Conservation (phyloP, 1,140 invertebrate genomes). For the Lepidurus apus region DNA sequence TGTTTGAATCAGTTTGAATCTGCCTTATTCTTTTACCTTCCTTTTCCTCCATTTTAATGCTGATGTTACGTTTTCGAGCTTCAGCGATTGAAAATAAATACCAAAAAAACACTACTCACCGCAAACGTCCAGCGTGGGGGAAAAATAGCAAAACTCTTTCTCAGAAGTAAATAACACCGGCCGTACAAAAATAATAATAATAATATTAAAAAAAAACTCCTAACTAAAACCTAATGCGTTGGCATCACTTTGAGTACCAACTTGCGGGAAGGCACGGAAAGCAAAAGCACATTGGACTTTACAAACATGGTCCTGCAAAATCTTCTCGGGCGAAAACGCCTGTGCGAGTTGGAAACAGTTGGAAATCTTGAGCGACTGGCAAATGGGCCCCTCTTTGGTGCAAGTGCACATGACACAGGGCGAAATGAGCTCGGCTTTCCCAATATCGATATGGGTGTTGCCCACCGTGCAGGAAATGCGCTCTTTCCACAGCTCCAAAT, state of each 20-base stretch:
- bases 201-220: background rate
- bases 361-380: constrained; percentile 51
- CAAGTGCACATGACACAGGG: constrained; percentile 59
- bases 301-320: constrained; percentile 51
- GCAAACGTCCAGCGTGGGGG: no score
- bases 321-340: constrained; percentile 45
- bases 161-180: no score
- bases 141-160: no score
- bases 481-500: constrained; percentile 51
- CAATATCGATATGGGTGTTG: constrained; percentile 48
- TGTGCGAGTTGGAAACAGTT: constrained; percentile 51
- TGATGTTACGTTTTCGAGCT: no score
- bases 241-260: constrained; percentile 37
- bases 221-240: constrained; percentile 39
- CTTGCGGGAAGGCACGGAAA: constrained; percentile 47
- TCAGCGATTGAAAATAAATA: no score
- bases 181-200: no score
- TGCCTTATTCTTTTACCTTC: no score
- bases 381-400: constrained; percentile 56
- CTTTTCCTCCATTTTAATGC: no score
- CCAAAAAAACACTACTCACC: no score
- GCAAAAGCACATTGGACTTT: constrained; percentile 55
- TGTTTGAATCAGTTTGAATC: no score
- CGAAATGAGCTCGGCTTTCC: constrained; percentile 50
- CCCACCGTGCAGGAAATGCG: constrained; percentile 47